Percentiles rank a stretch among this genome's conserved stretches.
phyloP scores from a whole-genome alignment of 2,113 vertebrate species.

The Salvelinus fontinalis region DNA sequence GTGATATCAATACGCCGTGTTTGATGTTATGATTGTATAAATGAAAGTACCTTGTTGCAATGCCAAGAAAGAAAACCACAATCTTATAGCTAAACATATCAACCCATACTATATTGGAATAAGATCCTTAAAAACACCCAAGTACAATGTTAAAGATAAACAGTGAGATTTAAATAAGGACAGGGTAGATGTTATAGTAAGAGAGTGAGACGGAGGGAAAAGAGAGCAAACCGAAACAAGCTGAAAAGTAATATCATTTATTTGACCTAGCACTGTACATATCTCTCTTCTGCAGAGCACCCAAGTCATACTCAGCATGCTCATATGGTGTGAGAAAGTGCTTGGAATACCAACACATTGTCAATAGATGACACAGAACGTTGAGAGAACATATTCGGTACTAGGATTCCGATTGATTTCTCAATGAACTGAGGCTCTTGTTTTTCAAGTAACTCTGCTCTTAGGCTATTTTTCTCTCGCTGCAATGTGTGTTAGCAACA shows the following conservation, averaged over 20 bases:
- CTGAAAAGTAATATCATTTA: no score
- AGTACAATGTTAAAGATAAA: background rate
- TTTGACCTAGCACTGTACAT: no score
- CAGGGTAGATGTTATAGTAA: background rate
- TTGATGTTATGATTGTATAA: background rate
- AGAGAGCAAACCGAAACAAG: background rate
- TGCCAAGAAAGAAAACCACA: slow-evolving; percentile 65
- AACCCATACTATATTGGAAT: slow-evolving; percentile 22
- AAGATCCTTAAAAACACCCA: background rate
- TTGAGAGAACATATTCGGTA: slow-evolving; percentile 33
- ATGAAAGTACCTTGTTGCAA: slow-evolving; percentile 49
- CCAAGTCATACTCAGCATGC: no score
- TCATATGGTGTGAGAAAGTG: slow-evolving; percentile 30
- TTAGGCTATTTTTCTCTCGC: no score
- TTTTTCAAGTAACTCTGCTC: no score
- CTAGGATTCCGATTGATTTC: slow-evolving; percentile 57
- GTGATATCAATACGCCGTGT: background rate
- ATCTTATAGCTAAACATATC: slow-evolving; percentile 65
- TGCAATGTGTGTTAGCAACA: slow-evolving; percentile 43
- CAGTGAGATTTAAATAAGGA: background rate
- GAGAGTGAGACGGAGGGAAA: background rate
- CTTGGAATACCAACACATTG: slow-evolving; percentile 44
- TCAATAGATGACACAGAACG: slow-evolving; percentile 32
- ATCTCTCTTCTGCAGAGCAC: no score
- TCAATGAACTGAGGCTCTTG: slow-evolving; percentile 48